These are phyloP conservation scores for Gymnocephalus cernua DNA, from an alignment of 2,113 vertebrate genomes.

Conservation along the genomic window DNA sequence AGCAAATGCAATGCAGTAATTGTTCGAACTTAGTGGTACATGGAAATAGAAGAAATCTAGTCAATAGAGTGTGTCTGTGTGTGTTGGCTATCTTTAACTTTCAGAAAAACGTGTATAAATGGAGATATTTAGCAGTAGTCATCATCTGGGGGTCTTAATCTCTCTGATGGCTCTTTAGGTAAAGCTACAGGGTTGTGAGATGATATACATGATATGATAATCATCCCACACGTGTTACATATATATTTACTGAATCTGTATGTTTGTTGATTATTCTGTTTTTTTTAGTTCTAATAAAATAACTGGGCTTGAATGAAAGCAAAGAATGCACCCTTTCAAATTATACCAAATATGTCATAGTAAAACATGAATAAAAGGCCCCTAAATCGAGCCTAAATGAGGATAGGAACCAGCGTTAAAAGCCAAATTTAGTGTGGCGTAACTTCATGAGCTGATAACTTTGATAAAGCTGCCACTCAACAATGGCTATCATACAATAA, in stretches of 20 bases:
- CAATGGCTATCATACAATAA: background rate
- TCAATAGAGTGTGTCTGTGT: background rate
- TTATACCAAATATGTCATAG: background rate
- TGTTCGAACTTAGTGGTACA: slow-evolving; percentile 15
- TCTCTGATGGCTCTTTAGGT: background rate
- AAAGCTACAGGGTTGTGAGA: background rate
- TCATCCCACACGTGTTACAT: background rate
- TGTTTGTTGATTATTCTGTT: background rate
- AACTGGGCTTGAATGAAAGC: background rate
- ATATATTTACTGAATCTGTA: background rate
- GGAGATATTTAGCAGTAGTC: background rate
- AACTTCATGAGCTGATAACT: background rate
- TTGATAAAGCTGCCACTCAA: background rate
- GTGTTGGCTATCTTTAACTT: background rate
- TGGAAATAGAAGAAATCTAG: slow-evolving; percentile 3
- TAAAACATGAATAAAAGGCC: background rate
- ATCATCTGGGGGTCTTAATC: background rate
- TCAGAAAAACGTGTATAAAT: background rate
- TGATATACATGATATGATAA: background rate
- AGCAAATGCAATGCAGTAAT: background rate
- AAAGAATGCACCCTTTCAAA: background rate
- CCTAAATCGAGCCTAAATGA: background rate
- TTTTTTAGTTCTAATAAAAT: no score
- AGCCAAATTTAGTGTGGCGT: background rate
- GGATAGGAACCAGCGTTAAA: background rate